Conservation (phyloP, 2,888 invertebrate genomes). For the Rugalucina vietnamica region DNA sequence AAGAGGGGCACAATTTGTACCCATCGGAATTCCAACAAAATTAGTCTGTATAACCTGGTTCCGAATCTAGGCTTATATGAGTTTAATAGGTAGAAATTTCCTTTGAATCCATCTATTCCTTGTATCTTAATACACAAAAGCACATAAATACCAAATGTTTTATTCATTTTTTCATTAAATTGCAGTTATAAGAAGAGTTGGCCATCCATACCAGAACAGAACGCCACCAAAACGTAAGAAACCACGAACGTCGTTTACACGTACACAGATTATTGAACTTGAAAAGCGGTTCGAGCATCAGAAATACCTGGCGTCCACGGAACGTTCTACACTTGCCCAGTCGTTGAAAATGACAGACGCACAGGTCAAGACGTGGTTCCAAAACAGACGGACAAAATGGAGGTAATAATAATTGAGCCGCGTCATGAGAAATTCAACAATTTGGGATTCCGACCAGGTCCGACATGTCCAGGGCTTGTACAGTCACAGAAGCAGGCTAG, state of each 20-base stretch:
- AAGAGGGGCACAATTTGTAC: no score
- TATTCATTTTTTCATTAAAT: neutral
- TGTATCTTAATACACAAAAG: no score
- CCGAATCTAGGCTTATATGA: no score
- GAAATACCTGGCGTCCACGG: conserved; percentile 99
- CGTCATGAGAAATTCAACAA: no score
- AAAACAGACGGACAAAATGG: conserved; percentile 99
- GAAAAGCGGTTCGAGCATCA: conserved; percentile 99
- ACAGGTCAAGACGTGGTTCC: conserved; percentile 96
- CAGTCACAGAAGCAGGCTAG: no score
- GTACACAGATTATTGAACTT: conserved; percentile 88
- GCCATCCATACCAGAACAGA: conserved; percentile 99
- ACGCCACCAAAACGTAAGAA: conserved; percentile 99
- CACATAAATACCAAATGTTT: neutral
- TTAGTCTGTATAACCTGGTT: no score
- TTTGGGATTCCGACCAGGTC: no score
- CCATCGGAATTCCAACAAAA: no score
- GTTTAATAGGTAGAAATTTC: no score
- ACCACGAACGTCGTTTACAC: conserved; percentile 98
- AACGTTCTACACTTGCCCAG: conserved; percentile 96
- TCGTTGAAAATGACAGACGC: conserved; percentile 99
- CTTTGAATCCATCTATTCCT: no score
- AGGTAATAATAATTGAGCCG: no score
- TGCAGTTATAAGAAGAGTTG: conserved; percentile 90
- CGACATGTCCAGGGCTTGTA: no score